These are phyloP conservation scores for Aegotheles bennettii DNA, from an alignment of 2,113 vertebrate genomes.

Conservation along the genomic window DNA sequence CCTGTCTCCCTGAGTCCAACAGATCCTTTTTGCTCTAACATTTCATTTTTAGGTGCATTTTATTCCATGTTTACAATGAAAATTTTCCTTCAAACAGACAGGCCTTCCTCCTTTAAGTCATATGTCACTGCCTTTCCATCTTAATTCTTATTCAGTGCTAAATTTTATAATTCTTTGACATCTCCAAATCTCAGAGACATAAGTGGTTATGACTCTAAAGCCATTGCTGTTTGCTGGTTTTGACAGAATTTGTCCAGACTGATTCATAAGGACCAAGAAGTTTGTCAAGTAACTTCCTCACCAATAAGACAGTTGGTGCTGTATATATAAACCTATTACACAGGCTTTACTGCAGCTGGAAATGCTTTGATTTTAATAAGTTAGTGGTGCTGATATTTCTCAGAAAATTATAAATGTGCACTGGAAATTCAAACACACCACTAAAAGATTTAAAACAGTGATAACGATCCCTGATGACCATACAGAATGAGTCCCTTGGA, in stretches of 20 bases:
- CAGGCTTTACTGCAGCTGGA: background rate
- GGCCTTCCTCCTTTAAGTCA: background rate
- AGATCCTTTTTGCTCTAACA: background rate
- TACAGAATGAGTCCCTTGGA: background rate
- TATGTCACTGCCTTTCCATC: background rate
- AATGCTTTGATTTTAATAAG: background rate
- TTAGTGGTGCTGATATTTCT: background rate
- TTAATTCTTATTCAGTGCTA: background rate
- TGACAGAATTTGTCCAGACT: background rate
- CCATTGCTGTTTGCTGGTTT: background rate
- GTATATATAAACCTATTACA: background rate
- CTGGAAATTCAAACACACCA: background rate
- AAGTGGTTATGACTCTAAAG: background rate
- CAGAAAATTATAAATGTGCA: background rate
- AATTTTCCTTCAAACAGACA: background rate
- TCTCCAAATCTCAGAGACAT: background rate
- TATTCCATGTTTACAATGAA: background rate
- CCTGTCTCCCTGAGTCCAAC: background rate
- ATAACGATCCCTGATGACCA: background rate
- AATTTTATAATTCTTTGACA: background rate
- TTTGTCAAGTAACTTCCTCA: background rate
- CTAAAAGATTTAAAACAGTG: background rate
- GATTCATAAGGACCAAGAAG: background rate
- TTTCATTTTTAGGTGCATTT: background rate
- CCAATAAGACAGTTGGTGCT: background rate